Percentiles rank a stretch among this genome's conserved stretches.
Evolutionary conservation across 2,797 vertebrate genomes (phyloP).

Genomic region (Leucoraja ocellata): DNA sequence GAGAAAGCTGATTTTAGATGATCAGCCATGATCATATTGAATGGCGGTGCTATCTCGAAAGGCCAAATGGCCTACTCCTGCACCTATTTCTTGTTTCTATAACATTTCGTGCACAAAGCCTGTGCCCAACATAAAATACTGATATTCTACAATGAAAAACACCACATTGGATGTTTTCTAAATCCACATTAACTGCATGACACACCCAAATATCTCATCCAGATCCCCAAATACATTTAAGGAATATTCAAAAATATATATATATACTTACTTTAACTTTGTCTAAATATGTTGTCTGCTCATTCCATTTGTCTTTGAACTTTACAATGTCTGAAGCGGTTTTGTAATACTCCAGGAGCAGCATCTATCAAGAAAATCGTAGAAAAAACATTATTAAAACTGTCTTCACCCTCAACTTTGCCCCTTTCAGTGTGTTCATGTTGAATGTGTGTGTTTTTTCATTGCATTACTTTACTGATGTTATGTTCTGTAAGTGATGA

Average conservation of each 20-base stretch:
- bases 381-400: neutral
- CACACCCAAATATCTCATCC: neutral
- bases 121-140: neutral
- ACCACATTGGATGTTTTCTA: neutral
- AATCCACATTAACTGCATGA: neutral
- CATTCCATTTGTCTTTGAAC: constrained; percentile 82
- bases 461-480: neutral
- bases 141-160: neutral
- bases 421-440: neutral
- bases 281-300: constrained; percentile 81
- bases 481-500: too few species aligned
- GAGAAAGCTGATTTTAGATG: too few species aligned
- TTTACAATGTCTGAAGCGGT: constrained; percentile 78
- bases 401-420: too few species aligned
- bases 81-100: neutral
- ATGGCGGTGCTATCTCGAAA: too few species aligned
- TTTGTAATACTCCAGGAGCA: constrained; percentile 86
- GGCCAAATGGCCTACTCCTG: too few species aligned
- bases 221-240: neutral
- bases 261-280: constrained; percentile 78
- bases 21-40: too few species aligned
- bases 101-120: neutral
- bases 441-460: neutral
- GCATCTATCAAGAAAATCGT: constrained; percentile 59
- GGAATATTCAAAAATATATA: neutral